Evolutionary conservation across 2,113 vertebrate species (phyloP).

Genomic region (Psilopsiagon aymara): DNA sequence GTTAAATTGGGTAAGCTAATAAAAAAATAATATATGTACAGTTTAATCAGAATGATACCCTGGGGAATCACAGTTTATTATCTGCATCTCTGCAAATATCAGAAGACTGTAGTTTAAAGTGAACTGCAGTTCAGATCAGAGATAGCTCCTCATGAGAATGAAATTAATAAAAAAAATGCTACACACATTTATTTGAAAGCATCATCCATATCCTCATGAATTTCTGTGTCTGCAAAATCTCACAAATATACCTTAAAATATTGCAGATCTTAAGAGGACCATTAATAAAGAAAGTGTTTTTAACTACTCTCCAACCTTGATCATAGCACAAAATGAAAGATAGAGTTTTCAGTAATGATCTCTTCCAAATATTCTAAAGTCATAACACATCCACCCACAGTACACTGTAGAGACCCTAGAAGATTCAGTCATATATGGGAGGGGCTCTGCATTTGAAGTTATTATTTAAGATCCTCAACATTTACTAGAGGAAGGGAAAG

Average conservation of each 20-base stretch:
- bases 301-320: not conserved
- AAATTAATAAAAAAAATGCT: not conserved
- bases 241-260: not conserved
- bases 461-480: not conserved
- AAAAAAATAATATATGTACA: not conserved
- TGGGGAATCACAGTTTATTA: not conserved
- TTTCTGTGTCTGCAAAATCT: not conserved
- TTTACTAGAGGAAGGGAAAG: not conserved
- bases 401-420: not conserved
- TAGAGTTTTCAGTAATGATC: not conserved
- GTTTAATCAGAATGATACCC: not conserved
- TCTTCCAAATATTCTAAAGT: not conserved
- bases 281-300: not conserved
- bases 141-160: not conserved
- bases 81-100: conserved; percentile 11
- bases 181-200: not conserved
- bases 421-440: not conserved
- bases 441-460: not conserved
- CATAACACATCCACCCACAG: not conserved
- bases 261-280: not conserved
- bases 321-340: not conserved
- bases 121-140: not conserved
- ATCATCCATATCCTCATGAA: not conserved
- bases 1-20: not conserved
- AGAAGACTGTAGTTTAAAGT: not conserved